A percentile compares a stretch with the other conserved stretches of the same genome.
Evolutionary conservation across 1,140 invertebrate genomes (phyloP).

Genomic region (Tetraneura akinire): DNA sequence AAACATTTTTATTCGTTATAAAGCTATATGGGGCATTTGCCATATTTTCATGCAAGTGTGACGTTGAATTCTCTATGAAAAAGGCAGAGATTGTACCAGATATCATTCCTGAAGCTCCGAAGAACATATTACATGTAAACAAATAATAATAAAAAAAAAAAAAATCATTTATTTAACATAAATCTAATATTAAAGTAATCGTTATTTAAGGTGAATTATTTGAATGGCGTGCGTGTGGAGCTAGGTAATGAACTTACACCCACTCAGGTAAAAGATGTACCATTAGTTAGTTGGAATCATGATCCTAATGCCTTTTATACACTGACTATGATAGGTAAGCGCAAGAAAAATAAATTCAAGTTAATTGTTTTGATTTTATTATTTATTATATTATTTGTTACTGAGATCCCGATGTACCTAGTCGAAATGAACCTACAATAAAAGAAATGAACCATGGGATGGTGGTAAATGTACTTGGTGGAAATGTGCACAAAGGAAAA

Average conservation of each 20-base stretch:
- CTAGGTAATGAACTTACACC: constrained; percentile 77
- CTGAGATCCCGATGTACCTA: constrained; percentile 88
- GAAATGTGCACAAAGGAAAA: constrained; percentile 71
- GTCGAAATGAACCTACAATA: constrained; percentile 72
- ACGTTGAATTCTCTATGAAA: constrained; percentile 34
- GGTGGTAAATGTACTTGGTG: constrained; percentile 85
- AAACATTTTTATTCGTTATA: background rate
- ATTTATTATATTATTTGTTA: background rate
- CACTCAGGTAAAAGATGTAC: constrained; percentile 70
- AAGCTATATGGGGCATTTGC: background rate
- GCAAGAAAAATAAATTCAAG: too few relatives aligned
- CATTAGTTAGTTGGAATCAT: constrained; percentile 67
- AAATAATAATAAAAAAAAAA: too few relatives aligned
- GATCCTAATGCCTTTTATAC: constrained; percentile 70
- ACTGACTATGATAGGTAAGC: constrained; percentile 70
- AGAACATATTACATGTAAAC: constrained; percentile 61
- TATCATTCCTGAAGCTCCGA: constrained; percentile 68
- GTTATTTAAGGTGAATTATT: constrained; percentile 64
- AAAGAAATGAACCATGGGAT: constrained; percentile 93
- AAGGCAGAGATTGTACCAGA: constrained; percentile 69
- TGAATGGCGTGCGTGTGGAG: constrained; percentile 63
- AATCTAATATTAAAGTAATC: too few relatives aligned
- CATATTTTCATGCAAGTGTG: background rate
- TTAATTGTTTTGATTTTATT: background rate
- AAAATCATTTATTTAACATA: too few relatives aligned